Base-by-base conservation (phyloP, 2,888 invertebrate genomes). In the Lepidonotus clava region DNA sequence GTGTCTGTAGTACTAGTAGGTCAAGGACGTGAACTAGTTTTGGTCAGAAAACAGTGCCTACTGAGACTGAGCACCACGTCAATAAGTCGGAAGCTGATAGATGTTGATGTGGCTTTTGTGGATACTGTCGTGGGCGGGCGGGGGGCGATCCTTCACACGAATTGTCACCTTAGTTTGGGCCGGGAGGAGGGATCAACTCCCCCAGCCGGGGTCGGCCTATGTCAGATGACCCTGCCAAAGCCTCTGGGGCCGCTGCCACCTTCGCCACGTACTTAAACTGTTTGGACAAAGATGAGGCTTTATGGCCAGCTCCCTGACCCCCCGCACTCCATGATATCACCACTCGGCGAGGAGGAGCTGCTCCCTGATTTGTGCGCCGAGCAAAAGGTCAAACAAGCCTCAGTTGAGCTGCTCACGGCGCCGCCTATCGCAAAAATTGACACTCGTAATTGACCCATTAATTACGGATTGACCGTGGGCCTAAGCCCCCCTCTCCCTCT, bases 391-490 rank as follows among this genome's bases (percentile, higher is more conserved):
- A 34, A 38, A 38, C 71, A 38, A 14, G 21, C 71, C 5, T n/a
- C 36, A 18, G 71, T 18, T 38, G 36, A 71, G 6, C 71, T 34
- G 38, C 71, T 71, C 71, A 71, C 36, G 0, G 71, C 36, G 71
- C 61, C n/a, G 36, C 38, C 71, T 71, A 71, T 71, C 71, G 71
- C 46, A 80, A 41, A 80, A 51, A 51, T 80, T 80, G 80, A 80
- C 80, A 41, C 51, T 80, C 41, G 80, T 80, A 80, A 80, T 80
- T 80, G 80, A 80, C 80, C 80, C 80, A 80, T 80, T 80, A 80
- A 80, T 80, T 80, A 80, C 80, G 32, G 80, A 80, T 41, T 80
- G 80, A 80, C 80, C 51, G 41, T 18, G 24, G 32, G 41, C 28
- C 46, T 51, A 14, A 51, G 51, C 51, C 21, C 51, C 11, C 14